Evolutionary conservation across 2,797 vertebrate genomes (phyloP).

Genomic region (Cyprinella venusta): DNA sequence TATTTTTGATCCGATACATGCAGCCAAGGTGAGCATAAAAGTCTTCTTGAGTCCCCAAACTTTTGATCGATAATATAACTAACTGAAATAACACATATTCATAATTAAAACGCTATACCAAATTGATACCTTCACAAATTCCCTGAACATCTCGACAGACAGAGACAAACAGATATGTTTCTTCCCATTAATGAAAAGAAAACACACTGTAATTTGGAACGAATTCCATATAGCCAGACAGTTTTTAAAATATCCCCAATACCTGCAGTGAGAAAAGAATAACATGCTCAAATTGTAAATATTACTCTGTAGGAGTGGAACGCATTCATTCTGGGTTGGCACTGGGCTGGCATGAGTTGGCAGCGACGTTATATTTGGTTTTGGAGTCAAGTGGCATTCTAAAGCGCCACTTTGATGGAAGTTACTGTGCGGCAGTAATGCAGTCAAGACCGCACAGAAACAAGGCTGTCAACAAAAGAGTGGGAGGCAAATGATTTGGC

Average conservation of each 20-base stretch:
- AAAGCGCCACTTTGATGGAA: slow-evolving; percentile 8
- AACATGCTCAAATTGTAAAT: slow-evolving; percentile 46
- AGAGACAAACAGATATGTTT: background rate
- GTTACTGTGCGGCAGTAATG: slow-evolving; percentile 1
- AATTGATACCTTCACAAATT: background rate
- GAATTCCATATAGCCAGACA: background rate
- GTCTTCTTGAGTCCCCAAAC: background rate
- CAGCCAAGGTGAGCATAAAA: background rate
- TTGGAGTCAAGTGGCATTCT: slow-evolving; percentile 27
- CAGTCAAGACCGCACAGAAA: slow-evolving; percentile 5
- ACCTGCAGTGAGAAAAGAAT: slow-evolving; percentile 30
- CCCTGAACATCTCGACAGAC: background rate
- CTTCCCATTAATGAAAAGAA: background rate
- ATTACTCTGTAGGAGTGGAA: slow-evolving; percentile 49
- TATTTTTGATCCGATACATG: background rate
- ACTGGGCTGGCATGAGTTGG: slow-evolving; percentile 17
- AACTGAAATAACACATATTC: background rate
- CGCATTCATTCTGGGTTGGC: slow-evolving; percentile 33
- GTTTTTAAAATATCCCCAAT: slow-evolving; percentile 7
- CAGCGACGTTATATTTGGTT: slow-evolving; percentile 45
- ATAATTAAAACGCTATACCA: background rate
- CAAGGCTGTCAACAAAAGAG: slow-evolving; percentile 18
- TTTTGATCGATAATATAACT: background rate
- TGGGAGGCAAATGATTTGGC: slow-evolving; percentile 33
- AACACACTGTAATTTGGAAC: slow-evolving; percentile 14